Evolutionary conservation across 92 coral and sea anemone genomes (phyloP), one percentile per base, ranked within the genome.

Genomic region (Chrysogorgia sp.): DNA sequence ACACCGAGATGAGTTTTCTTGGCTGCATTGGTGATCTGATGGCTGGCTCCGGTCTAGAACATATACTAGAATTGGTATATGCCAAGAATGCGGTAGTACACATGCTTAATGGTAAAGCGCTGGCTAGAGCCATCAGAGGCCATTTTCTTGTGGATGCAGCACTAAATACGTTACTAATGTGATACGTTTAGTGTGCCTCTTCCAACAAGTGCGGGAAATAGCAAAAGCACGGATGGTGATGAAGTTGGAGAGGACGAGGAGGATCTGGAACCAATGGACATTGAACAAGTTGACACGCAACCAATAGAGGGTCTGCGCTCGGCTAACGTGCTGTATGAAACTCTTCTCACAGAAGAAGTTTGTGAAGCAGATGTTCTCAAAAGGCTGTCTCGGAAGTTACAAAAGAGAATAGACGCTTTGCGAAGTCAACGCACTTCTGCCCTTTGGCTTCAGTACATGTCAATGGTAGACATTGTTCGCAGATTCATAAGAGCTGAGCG

Each of bases 1-100:
- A 87, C 76, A 79, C 60, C 37, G 70, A 67, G 25, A 86, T 86
- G 90, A 86, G 87, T 77, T 86, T 76, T 49, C 84, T 77, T 26
- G 90, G 87, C 9, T 45, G 77, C 49, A 71, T 76, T 29, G 84
- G 87, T 3, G 81, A 77, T 41, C 13, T 82, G 2, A 86, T 82
- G 90, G 84, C 80, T 7, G 80, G 81, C 22, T 76, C 90, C 19
- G 84, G 90, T 4, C 71, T 82, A 35, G 81, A 77, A 48, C 76
- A 82, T 1, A 59, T 76, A 22, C 74, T 87, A 13, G 87, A 87
- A 48, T 22, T 83, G 29, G 77, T 87, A 9, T 87, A 83, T 64
- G 90, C 82, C 24, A 58, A 68, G 40, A 87, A 77, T 50, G 63
- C 87, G 24, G 84, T 82, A 10, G 47, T 6, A 3, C 90, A 87